Base-by-base conservation (phyloP, 2,797 vertebrate species). In the Sebastes taczanowskii region DNA sequence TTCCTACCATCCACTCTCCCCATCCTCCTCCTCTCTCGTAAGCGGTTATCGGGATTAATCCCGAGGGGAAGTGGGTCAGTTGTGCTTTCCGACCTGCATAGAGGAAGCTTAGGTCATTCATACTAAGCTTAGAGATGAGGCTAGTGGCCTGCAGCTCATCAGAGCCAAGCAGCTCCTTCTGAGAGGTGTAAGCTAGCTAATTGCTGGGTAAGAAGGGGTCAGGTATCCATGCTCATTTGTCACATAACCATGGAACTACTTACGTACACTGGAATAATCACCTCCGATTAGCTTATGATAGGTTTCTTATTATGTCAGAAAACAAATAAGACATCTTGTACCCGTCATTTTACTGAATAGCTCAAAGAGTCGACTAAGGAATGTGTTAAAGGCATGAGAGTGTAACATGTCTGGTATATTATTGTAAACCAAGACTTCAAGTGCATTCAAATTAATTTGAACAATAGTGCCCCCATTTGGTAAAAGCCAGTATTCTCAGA, bases 391-490 rank as follows among this genome's bases (percentile, higher is more conserved):
- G 18, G 29, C 29, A 20, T 20, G 59, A 32, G 29, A 61, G 49
- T 38, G 18, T 34, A 23, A 68, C 11, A 27, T 7, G 14, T 52
- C 29, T 67, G 2, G n/a, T 56, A 6, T 23, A 53, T 30, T 10
- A 16, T 5, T 82, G 22, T 53, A 25, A 59, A 77, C 8, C 18
- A 32, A 7, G 18, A 30, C 55, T 5, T 34, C 2, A 74, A 65
- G 61, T 25, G 13, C 5, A 60, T 11, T 69, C 7, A 49, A 27
- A 61, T 49, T 82, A 38, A 71, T 71, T 68, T 88, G 80, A 81
- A 64, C 83, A 88, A 91, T 11, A 92, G 82, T 69, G 88, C 89
- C 90, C 87, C 84, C 89, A 52, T 55, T 68, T 92, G 92, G 88
- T 68, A 11, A 56, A 80, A 82, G 61, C n/a, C 2, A 4, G 73